Evolutionary conservation across 2,888 invertebrate species (phyloP), one percentile per base, ranked within the genome.

Genomic region (Lamellibrachia satsuma): DNA sequence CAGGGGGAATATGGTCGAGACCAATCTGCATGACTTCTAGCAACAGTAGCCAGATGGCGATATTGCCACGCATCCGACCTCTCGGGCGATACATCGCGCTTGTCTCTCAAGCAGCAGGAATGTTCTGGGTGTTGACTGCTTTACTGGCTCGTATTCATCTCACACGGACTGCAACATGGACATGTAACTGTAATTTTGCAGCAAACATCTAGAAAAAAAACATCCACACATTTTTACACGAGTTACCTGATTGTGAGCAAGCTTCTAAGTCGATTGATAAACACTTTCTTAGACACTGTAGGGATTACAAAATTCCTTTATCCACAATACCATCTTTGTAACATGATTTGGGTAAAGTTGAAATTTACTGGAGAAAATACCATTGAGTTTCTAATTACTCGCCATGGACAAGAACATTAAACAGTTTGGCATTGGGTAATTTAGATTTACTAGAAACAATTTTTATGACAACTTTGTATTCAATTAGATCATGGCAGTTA

Each of bases 1-100:
- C 97, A 9, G 97, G 97, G 91, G 97, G 97, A 94, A 97, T 95
- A 60, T 94, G 94, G 91, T 95, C 94, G 75, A 96, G 93, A 2
- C 96, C 96, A 91, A 95, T 94, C 92, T 95, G 95, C 52, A 92
- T 90, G 92, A 94, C 93, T 75, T 94, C 93, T 4, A 39, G 90
- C 22, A 92, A 52, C 39, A 94, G 90, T 11, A 94, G 91, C n/a
- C 27, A 22, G 2, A 94, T 51, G 51, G 92, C 94, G 7, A 94
- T 60, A 15, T 75, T 75, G 22, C 75, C 22, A 22, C 75, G 75
- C 15, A 75, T 11, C 0, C 75, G 75, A 75, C 75, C 75, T 75
- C 75, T 11, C 4, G 75, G 75, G n/a, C 75, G 75, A 75, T 75
- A 75, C 75, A 75, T 75, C n/a, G 22, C 7, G 75, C n/a, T 15